Conservation (phyloP, 2,888 invertebrate species). For the Cerastis leucographa region DNA sequence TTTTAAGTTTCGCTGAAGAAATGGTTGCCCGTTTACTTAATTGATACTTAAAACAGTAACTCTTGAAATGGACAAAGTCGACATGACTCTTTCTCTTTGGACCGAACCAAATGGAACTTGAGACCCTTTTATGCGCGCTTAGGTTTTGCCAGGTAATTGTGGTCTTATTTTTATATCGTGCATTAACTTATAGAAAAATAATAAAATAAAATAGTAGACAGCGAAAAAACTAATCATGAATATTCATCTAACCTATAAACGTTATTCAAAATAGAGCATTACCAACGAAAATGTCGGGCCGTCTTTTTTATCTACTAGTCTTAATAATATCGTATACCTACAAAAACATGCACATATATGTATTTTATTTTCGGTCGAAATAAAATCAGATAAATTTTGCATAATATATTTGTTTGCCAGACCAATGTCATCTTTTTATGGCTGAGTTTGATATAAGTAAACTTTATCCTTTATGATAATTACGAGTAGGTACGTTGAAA, state of each 20-base stretch:
- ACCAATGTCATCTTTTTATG: slow-evolving; percentile 53
- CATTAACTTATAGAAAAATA: not conserved
- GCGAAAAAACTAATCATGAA: slow-evolving; percentile 14
- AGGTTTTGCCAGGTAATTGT: not conserved
- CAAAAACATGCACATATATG: slow-evolving; percentile 13
- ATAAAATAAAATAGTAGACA: not conserved
- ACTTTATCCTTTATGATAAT: slow-evolving; percentile 34
- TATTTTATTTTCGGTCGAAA: slow-evolving; percentile 12
- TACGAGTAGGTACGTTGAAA: slow-evolving; percentile 54
- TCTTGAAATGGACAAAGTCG: not conserved
- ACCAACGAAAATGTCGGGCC: not conserved
- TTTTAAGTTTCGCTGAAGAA: not conserved
- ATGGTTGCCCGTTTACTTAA: not conserved
- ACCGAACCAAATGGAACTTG: not conserved
- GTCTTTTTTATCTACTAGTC: slow-evolving; percentile 12
- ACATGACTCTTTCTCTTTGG: not conserved
- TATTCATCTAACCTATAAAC: too few species aligned
- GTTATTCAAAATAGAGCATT: not conserved
- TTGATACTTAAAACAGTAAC: not conserved
- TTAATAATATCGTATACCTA: not conserved
- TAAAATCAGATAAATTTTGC: slow-evolving; percentile 21
- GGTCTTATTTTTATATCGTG: not conserved
- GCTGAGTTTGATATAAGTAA: not conserved
- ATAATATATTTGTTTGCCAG: not conserved
- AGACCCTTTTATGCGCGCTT: not conserved